These are phyloP conservation scores for Buphagus erythrorhynchus DNA, from an alignment of 2,797 vertebrate genomes.

Conservation along the genomic window DNA sequence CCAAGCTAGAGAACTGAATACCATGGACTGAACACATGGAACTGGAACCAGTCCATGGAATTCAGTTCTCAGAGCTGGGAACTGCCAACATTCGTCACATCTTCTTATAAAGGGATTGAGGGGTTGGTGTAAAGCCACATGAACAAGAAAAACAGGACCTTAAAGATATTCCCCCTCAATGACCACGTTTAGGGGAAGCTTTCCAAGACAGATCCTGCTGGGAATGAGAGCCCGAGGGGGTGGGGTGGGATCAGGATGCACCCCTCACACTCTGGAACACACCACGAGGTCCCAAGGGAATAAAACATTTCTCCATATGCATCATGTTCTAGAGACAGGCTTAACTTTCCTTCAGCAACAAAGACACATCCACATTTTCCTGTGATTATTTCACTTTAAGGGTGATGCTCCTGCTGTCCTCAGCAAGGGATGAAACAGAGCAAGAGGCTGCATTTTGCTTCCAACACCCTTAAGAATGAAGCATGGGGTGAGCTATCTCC, in stretches of 20 bases:
- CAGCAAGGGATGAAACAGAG: background rate
- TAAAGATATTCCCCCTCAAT: background rate
- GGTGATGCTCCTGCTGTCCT: background rate
- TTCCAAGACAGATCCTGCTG: background rate
- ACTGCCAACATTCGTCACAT: slow-evolving; percentile 67
- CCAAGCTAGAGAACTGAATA: slow-evolving; percentile 78
- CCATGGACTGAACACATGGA: slow-evolving; percentile 72
- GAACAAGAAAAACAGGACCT: background rate
- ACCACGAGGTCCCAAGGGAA: background rate
- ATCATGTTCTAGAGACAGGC: background rate
- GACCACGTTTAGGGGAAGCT: background rate
- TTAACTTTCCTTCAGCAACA: background rate
- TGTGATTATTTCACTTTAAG: background rate
- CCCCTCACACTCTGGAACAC: background rate
- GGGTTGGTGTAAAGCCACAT: background rate
- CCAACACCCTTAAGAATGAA: background rate
- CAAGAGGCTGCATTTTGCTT: background rate
- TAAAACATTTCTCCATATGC: background rate
- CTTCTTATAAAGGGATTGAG: slow-evolving; percentile 36
- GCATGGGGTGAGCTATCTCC: background rate
- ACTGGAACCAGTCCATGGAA: slow-evolving; percentile 79
- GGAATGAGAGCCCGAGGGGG: background rate
- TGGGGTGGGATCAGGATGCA: background rate
- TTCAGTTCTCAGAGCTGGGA: slow-evolving; percentile 82
- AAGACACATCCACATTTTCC: accelerated